Evolutionary conservation across 1,140 invertebrate species (phyloP), one percentile per base, ranked within the genome.

Genomic region (Drosophila pachea): DNA sequence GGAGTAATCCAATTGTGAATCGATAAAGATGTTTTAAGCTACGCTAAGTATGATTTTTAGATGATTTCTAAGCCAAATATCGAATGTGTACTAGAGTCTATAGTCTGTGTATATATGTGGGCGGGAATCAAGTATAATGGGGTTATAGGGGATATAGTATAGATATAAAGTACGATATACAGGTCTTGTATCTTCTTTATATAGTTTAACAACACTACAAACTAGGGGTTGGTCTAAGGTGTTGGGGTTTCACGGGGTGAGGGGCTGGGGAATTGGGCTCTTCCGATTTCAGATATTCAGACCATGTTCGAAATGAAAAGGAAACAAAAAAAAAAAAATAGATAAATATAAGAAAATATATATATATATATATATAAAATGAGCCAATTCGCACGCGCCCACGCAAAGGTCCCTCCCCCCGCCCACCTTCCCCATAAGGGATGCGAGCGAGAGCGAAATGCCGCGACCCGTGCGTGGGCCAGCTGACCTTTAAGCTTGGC

Each of bases 191-290:
- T 14, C 12, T 43, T 14, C 12, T 12, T 14, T 43, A 43, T 49
- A 49, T 48, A 48, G 42, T 32, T 47, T 31, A 73, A 76, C 62
- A 78, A 79, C 65, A 55, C 73, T 74, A 74, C 73, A 73, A 63
- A 70, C 76, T 79, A 79, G 53, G 53, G 73, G 47, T 60, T 42
- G 43, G 64, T 59, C 47, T 50, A 66, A 43, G 48, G 43, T 54
- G 32, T 29, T 48, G 67, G 12, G 45, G 48, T 60, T 29, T 22
- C 1, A 22, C 22, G 38, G 63, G n/a, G 16, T 22, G 11, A n/a
- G 33, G 32, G 8, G 22, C n/a, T 22, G 12, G 54, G 38, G 22
- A 22, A 22, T 22, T 1, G 22, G 22, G 22, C 22, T 22, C 22
- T 22, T 22, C 22, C 22, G 22, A 22, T 22, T 22, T 22, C 22